Conservation (phyloP, 2,797 vertebrate genomes). For the Eospalax fontanierii region DNA sequence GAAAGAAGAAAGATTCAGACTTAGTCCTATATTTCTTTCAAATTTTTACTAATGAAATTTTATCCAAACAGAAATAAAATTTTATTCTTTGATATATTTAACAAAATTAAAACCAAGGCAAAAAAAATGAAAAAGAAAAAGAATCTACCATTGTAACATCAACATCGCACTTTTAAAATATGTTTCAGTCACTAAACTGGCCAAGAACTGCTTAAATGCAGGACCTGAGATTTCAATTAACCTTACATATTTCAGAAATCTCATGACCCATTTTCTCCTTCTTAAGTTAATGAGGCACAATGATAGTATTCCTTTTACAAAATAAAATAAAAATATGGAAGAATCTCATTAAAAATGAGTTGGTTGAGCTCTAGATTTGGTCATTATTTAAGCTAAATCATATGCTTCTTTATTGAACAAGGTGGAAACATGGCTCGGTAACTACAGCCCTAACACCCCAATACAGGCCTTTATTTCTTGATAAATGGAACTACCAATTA, state of each 20-base stretch:
- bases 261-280: constrained; percentile 36
- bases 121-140: not conserved
- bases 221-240: constrained; percentile 45
- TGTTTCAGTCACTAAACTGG: constrained; percentile 19
- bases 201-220: not conserved
- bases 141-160: not conserved
- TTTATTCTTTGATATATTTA: constrained; percentile 33
- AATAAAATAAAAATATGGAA: constrained; percentile 63
- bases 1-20: not conserved
- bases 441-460: not conserved
- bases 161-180: not conserved
- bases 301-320: constrained; percentile 40
- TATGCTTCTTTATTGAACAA: not conserved
- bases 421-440: not conserved
- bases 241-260: constrained; percentile 42
- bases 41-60: constrained; percentile 16
- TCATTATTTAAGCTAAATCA: constrained; percentile 62
- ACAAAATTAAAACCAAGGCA: constrained; percentile 39
- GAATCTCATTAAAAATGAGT: constrained; percentile 49
- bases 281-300: constrained; percentile 57
- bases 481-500: not conserved
- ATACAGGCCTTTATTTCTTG: not conserved
- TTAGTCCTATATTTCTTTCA: not conserved
- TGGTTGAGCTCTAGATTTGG: not conserved
- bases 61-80: constrained; percentile 25